Evolutionary conservation across 1,140 invertebrate genomes (phyloP), one percentile per base, ranked within the genome.

Genomic region (Colletes gigas): DNA sequence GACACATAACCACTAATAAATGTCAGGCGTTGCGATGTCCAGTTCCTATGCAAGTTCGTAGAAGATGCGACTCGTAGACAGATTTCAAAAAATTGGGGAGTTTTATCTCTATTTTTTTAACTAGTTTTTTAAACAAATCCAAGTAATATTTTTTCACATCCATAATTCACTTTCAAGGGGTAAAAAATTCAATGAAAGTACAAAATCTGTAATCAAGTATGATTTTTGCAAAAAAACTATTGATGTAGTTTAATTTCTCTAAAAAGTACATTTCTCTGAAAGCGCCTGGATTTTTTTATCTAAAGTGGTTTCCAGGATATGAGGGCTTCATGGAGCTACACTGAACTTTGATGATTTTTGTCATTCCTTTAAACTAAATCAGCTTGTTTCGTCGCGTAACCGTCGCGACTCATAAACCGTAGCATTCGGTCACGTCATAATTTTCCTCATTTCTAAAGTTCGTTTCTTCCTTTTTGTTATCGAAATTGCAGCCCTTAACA

Each of bases 301-400:
- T 68, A 15, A 70, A 57, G 10, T 70, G 57, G 52, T 70, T 57
- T 55, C 71, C 71, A 73, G 14, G 59, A 73, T 63, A 73, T 73
- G 47, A 72, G n/a, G 41, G 62, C 57, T 62, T 72, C 62, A 72
- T 72, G 70, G 70, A 72, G 57, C 62, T 72, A 72, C 57, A 72
- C 41, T 72, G 70, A 72, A 72, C 57, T 72, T 72, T 72, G 57
- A 62, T 60, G 70, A 72, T 72, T 72, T 72, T 59, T 72, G n/a
- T 72, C 70, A 50, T 44, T 59, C 70, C 57, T 62, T 71, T 30
- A 71, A 71, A 71, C 69, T 71, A 21, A 59, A 71, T 71, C 55
- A 71, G 59, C 69, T n/a, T n/a, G n/a, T n/a, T n/a, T n/a, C n/a
- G n/a, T n/a, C n/a, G n/a, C n/a, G n/a, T n/a, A n/a, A n/a, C n/a